These are phyloP conservation scores for Pogonomyrmex californicus DNA, from an alignment of 1,140 invertebrate genomes.

Conservation along the genomic window DNA sequence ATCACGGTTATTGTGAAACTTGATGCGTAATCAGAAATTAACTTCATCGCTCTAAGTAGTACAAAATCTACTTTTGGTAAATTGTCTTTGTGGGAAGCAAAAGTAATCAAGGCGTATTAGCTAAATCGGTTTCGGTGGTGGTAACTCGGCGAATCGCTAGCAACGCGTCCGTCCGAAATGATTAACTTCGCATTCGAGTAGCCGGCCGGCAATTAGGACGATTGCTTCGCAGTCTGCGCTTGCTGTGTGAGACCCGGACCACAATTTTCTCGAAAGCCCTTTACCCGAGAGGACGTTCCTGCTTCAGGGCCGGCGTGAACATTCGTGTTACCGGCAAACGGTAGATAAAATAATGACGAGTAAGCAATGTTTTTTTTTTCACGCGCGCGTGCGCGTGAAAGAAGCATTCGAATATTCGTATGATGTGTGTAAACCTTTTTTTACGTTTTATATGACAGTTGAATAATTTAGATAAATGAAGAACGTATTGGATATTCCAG, in stretches of 20 bases:
- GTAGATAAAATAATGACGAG: not conserved
- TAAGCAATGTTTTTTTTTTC: no score
- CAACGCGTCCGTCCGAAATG: conserved; percentile 76
- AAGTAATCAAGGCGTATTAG: conserved; percentile 34
- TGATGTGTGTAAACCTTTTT: not conserved
- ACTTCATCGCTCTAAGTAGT: not conserved
- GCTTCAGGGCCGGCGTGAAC: conserved; percentile 16
- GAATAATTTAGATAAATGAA: conserved; percentile 9
- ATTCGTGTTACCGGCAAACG: not conserved
- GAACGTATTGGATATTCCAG: not conserved
- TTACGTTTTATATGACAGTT: not conserved
- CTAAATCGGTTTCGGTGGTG: conserved; percentile 30
- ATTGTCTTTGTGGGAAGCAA: not conserved
- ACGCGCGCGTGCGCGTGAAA: not conserved
- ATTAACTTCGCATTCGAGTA: conserved; percentile 78
- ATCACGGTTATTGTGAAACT: not conserved
- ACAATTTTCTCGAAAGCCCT: conserved; percentile 74
- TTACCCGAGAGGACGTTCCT: conserved; percentile 37
- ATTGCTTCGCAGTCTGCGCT: conserved; percentile 70
- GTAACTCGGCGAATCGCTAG: conserved; percentile 5
- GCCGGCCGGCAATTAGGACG: conserved; percentile 77
- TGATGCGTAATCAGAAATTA: not conserved
- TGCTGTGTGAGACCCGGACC: conserved; percentile 41
- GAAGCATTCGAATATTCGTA: not conserved
- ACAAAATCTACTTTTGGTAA: no score